A percentile compares a stretch with the other conserved stretches of the same genome.
Evolutionary conservation across 2,888 invertebrate genomes (phyloP).

Genomic region (Cryptocephalus moraei): DNA sequence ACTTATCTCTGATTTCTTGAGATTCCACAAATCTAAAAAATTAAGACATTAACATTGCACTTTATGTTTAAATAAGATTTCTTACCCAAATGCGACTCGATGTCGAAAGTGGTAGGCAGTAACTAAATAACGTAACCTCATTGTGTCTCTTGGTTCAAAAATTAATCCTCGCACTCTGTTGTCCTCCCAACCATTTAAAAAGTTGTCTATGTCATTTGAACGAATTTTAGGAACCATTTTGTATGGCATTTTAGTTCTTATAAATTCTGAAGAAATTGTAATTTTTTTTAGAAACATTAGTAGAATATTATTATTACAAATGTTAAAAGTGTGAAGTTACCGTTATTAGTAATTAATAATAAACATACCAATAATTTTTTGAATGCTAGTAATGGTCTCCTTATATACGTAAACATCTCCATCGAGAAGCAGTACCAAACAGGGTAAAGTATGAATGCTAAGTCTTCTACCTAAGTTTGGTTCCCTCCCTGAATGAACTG

Average conservation of each 20-base stretch:
- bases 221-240: constrained; percentile 62
- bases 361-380: constrained; percentile 64
- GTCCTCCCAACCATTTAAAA: constrained; percentile 83
- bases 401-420: constrained; percentile 79
- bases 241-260: constrained; percentile 78
- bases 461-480: constrained; percentile 64
- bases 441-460: constrained; percentile 72
- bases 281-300: not conserved
- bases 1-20: constrained; percentile 52
- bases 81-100: constrained; percentile 78
- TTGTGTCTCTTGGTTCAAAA: constrained; percentile 66
- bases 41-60: not conserved
- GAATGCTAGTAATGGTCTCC: constrained; percentile 67
- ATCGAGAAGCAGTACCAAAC: constrained; percentile 69
- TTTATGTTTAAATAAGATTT: not conserved
- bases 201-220: constrained; percentile 60
- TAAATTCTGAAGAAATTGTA: constrained; percentile 54
- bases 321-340: not conserved
- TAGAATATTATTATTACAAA: not conserved
- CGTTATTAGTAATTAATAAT: no score
- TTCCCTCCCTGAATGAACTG: constrained; percentile 79
- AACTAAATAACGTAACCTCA: constrained; percentile 77
- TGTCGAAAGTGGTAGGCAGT: constrained; percentile 81
- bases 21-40: constrained; percentile 59
- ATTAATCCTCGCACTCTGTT: constrained; percentile 85